Percentiles rank a stretch among this genome's conserved stretches.
These are phyloP conservation scores for Patella pellucida DNA, from an alignment of 2,888 invertebrate species.

Conservation along the genomic window DNA sequence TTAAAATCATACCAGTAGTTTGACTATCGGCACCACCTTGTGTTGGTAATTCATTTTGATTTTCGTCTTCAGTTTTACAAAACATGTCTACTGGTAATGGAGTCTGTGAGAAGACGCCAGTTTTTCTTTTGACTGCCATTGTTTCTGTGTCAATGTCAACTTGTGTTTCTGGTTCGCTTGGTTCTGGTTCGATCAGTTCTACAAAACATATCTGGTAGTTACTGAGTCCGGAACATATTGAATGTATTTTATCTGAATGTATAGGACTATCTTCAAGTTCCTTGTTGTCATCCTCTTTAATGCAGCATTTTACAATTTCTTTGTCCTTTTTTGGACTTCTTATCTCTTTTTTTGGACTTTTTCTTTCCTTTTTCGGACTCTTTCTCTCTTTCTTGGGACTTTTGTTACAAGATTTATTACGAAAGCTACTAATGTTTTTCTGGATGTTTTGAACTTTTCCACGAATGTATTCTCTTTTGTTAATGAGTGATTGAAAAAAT, in stretches of 20 bases:
- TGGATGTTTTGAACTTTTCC: slow-evolving; percentile 18
- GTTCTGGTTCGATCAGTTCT: background rate
- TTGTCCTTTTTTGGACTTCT: background rate
- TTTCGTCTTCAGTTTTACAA: too few species aligned
- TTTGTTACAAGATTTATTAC: background rate
- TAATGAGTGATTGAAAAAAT: slow-evolving; percentile 15
- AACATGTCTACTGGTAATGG: background rate
- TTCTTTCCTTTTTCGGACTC: background rate
- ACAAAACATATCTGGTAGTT: slow-evolving; percentile 8
- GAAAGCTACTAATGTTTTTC: slow-evolving; percentile 16
- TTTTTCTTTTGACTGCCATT: background rate
- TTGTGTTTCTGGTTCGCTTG: background rate
- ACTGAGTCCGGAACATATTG: slow-evolving; percentile 3
- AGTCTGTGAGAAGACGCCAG: background rate
- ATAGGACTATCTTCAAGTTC: background rate
- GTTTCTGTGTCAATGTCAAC: background rate
- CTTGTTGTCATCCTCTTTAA: background rate
- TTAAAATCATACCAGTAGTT: too few species aligned
- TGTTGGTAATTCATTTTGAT: too few species aligned
- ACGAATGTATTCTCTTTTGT: slow-evolving; percentile 17
- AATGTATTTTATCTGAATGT: background rate
- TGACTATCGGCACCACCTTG: too few species aligned
- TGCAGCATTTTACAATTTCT: background rate
- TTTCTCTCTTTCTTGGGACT: slow-evolving; percentile 1
- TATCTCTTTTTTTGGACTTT: background rate